Percentiles rank a stretch among this genome's conserved stretches.
phyloP scores from a whole-genome alignment of 2,888 invertebrate species.

The Acholoe squamosa region DNA sequence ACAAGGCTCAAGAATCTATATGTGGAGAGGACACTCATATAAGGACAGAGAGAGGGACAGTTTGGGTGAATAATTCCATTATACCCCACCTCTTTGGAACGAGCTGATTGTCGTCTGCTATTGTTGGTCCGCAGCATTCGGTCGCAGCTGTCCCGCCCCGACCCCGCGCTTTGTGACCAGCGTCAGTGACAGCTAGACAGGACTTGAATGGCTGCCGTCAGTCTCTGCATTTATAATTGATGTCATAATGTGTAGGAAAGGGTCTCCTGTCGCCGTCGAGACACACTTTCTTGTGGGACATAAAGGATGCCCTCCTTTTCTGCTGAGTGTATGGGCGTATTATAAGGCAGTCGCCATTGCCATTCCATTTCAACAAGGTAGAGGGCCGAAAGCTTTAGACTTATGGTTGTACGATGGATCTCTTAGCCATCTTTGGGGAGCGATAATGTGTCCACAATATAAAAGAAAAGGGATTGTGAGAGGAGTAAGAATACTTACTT shows the following conservation, averaged over 20 bases:
- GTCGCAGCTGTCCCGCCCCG: background rate
- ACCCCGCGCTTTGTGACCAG: conserved; percentile 14
- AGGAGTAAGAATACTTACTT: background rate
- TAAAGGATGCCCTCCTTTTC: conserved; percentile 19
- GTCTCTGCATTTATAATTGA: conserved; percentile 20
- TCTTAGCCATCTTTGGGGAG: background rate
- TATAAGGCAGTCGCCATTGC: background rate
- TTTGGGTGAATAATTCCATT: background rate
- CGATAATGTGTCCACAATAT: no score
- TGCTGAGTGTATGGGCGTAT: background rate
- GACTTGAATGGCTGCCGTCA: conserved; percentile 16
- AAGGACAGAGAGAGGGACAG: background rate
- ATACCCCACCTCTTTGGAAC: background rate
- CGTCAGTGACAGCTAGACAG: background rate
- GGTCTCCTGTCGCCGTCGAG: background rate
- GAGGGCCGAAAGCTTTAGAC: no score
- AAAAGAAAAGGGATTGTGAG: background rate
- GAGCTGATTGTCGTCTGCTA: background rate
- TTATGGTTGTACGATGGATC: background rate
- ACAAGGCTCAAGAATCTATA: background rate
- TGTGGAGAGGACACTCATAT: background rate
- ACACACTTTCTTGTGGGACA: conserved; percentile 24
- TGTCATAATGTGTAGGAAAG: conserved; percentile 38
- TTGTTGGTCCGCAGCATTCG: background rate
- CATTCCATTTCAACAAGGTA: background rate